Evolutionary conservation across 2,797 vertebrate species (phyloP).

Genomic region (Stomatorhinus walkeri): DNA sequence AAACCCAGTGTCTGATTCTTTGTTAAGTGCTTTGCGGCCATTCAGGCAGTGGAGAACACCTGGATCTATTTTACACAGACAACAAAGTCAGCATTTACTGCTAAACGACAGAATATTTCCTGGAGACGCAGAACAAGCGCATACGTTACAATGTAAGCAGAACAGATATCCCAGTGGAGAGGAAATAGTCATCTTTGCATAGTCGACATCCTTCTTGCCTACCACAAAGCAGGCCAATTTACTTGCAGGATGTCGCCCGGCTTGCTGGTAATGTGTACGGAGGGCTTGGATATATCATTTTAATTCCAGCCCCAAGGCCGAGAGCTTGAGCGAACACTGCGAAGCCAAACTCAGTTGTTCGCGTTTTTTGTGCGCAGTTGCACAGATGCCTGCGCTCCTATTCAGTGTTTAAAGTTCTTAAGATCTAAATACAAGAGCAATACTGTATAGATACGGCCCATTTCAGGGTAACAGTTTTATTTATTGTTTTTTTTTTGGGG

Average conservation of each 20-base stretch:
- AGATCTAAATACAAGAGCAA: not conserved
- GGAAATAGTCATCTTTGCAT: not conserved
- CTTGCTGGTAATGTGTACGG: not conserved
- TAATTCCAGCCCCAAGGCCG: not conserved
- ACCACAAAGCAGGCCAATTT: not conserved
- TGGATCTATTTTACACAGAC: not conserved
- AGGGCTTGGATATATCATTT: not conserved
- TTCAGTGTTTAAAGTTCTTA: not conserved
- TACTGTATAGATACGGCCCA: not conserved
- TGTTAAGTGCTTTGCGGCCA: not conserved
- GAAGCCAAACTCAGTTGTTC: not conserved
- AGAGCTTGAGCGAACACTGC: not conserved
- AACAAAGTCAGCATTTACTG: conserved; percentile 7
- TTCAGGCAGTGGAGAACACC: not conserved
- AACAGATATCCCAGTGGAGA: not conserved
- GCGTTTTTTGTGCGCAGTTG: not conserved
- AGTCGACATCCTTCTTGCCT: not conserved
- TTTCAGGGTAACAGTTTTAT: not conserved
- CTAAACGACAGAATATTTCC: not conserved
- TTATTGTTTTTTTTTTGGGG: not conserved
- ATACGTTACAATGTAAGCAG: not conserved
- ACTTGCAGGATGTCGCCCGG: not conserved
- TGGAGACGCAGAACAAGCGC: not conserved
- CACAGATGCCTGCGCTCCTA: not conserved
- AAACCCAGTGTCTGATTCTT: not conserved